These are phyloP conservation scores for Oscheius myriophilus DNA, from an alignment of 2,888 invertebrate species.

Conservation along the genomic window DNA sequence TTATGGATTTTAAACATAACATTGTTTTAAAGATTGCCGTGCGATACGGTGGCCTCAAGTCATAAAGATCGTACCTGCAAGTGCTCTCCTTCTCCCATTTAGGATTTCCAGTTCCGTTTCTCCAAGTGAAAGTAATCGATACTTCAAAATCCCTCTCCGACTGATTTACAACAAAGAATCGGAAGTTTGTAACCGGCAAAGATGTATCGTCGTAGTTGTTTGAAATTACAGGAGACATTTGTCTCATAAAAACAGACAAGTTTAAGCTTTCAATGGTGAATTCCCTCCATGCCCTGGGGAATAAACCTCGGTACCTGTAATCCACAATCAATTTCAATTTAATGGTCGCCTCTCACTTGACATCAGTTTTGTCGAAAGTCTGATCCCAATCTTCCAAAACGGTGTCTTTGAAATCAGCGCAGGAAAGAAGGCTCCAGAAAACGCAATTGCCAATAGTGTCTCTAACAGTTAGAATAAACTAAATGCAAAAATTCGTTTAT, in stretches of 20 bases:
- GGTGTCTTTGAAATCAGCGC: conserved; percentile 38
- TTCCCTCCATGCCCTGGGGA: conserved; percentile 90
- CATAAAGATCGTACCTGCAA: conserved; percentile 50
- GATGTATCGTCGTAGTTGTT: conserved; percentile 92
- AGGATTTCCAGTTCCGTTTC: conserved; percentile 82
- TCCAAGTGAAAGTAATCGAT: conserved; percentile 87
- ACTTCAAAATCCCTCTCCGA: conserved; percentile 75
- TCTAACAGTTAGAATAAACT: conserved; percentile 49
- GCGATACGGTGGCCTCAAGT: too few relatives aligned
- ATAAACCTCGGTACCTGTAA: conserved; percentile 78
- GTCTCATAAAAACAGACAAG: conserved; percentile 83
- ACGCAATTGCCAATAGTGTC: conserved; percentile 36
- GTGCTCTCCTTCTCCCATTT: conserved; percentile 48
- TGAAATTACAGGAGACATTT: conserved; percentile 90
- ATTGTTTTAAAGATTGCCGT: too few relatives aligned
- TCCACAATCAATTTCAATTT: neutral
- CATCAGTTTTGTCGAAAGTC: conserved; percentile 30
- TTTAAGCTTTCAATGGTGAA: conserved; percentile 85
- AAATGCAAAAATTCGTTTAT: neutral
- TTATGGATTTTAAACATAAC: too few relatives aligned
- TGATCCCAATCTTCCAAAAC: conserved; percentile 35
- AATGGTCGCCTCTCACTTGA: neutral
- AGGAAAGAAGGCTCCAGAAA: conserved; percentile 42
- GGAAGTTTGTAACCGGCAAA: conserved; percentile 86
- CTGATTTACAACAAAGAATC: conserved; percentile 84